Conservation (phyloP, 2,113 vertebrate genomes). For the Tricholaema leucomelas region DNA sequence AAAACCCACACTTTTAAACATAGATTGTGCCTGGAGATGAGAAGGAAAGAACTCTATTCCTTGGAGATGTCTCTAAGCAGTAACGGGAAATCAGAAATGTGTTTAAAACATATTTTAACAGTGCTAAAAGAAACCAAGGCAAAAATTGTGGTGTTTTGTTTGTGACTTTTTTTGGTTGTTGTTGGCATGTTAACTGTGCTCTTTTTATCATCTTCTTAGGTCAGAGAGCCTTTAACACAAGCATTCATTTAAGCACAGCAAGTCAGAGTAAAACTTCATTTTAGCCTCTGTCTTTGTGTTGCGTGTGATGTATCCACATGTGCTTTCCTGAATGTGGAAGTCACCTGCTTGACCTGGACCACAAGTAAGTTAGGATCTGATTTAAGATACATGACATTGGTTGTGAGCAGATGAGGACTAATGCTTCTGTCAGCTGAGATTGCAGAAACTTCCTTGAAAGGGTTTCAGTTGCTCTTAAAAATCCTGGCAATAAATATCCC, state of each 20-base stretch:
- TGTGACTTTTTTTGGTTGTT: background rate
- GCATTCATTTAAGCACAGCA: background rate
- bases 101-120: slow-evolving; percentile 39
- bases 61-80: slow-evolving; percentile 9
- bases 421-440: background rate
- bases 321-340: background rate
- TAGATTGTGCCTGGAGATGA: background rate
- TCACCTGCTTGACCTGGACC: background rate
- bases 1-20: background rate
- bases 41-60: background rate
- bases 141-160: background rate
- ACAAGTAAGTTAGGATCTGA: background rate
- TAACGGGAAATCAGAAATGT: slow-evolving; percentile 20
- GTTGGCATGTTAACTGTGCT: background rate
- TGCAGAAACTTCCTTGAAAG: background rate
- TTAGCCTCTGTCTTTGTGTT: background rate
- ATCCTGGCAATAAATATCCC: background rate
- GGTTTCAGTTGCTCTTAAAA: background rate
- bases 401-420: background rate
- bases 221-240: background rate
- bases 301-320: background rate
- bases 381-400: background rate
- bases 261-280: background rate
- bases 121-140: slow-evolving; percentile 27
- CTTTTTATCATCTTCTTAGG: slow-evolving; percentile 16